Percentiles rank a stretch among this genome's conserved stretches.
Conservation (phyloP, 2,113 vertebrate genomes). For the Emydocephalus ijimae region DNA sequence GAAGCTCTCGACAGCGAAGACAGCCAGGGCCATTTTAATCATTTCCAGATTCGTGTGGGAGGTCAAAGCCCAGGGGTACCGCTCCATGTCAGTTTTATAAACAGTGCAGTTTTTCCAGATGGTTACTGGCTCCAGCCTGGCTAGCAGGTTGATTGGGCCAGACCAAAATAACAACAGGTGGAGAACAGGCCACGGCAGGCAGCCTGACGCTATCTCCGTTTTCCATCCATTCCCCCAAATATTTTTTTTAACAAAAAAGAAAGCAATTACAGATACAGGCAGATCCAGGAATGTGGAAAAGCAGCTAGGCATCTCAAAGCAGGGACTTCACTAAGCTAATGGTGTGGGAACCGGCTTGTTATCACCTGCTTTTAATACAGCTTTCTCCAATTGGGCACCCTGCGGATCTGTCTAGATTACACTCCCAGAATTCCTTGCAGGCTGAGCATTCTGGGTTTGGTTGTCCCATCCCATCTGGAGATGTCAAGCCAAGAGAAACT, state of each 20-base stretch:
- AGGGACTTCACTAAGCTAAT: neutral
- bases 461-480: neutral
- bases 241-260: neutral
- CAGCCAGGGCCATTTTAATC: slow-evolving; percentile 82
- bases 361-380: neutral
- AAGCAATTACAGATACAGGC: slow-evolving; percentile 55
- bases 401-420: neutral
- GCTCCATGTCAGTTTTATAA: slow-evolving; percentile 98
- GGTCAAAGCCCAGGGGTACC: slow-evolving; percentile 97
- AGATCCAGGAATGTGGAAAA: neutral
- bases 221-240: slow-evolving; percentile 62
- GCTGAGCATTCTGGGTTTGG: neutral
- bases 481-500: neutral
- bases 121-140: slow-evolving; percentile 99
- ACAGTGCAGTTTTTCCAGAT: slow-evolving; percentile 99
- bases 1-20: slow-evolving; percentile 55
- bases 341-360: neutral
- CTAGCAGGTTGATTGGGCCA: slow-evolving; percentile 98
- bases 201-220: slow-evolving; percentile 66
- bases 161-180: slow-evolving; percentile 98
- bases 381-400: neutral
- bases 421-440: neutral
- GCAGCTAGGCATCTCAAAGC: slow-evolving; percentile 17
- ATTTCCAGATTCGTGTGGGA: slow-evolving; percentile 99
- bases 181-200: slow-evolving; percentile 85